A percentile compares a stretch with the other conserved stretches of the same genome.
These are phyloP conservation scores for Coracias cyanogaster DNA, from an alignment of 2,797 vertebrate species.

Conservation along the genomic window DNA sequence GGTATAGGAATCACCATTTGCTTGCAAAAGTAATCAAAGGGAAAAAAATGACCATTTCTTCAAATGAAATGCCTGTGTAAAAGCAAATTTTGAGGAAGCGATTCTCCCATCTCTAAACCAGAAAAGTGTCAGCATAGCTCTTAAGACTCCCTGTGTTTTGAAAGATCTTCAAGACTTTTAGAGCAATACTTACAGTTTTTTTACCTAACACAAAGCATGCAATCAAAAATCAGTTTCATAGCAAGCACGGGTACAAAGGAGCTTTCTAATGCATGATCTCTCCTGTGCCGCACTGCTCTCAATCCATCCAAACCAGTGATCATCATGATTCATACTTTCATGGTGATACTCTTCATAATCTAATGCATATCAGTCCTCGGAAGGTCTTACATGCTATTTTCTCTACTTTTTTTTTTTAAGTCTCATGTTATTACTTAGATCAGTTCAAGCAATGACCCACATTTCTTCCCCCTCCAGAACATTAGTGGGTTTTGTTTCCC, in stretches of 20 bases:
- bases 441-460: not conserved
- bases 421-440: not conserved
- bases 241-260: not conserved
- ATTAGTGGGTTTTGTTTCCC: not conserved
- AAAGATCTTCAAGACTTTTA: not conserved
- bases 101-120: rapidly evolving
- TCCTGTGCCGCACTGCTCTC: not conserved
- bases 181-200: not conserved
- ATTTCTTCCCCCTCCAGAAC: not conserved
- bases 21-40: not conserved
- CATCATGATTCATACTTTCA: not conserved
- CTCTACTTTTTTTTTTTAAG: not conserved
- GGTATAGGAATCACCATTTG: not conserved
- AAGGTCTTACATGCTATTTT: not conserved
- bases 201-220: not conserved
- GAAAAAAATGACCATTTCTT: not conserved
- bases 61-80: rapidly evolving
- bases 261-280: not conserved
- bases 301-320: not conserved
- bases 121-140: not conserved
- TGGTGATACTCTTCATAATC: not conserved
- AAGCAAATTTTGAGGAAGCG: not conserved
- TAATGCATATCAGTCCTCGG: not conserved
- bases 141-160: not conserved
- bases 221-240: not conserved